These are phyloP conservation scores for Stylophora pistillata DNA, from an alignment of 64 coral and sea anemone genomes.

Conservation along the genomic window DNA sequence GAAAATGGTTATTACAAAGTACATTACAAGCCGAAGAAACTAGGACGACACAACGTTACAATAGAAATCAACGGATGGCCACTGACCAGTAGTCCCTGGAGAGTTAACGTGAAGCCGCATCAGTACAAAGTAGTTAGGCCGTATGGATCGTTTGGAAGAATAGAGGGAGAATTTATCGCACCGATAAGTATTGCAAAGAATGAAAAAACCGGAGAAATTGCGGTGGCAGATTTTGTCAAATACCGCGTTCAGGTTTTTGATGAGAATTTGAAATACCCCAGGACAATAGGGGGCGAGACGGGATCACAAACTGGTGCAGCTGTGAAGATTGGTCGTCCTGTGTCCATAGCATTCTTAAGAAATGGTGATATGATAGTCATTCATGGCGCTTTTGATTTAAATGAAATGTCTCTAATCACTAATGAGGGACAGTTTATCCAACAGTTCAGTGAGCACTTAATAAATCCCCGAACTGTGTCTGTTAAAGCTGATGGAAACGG, in stretches of 20 bases:
- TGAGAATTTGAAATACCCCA: not conserved
- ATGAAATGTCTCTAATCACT: constrained; percentile 8
- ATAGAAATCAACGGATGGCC: constrained; percentile 22
- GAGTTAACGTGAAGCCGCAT: constrained; percentile 8
- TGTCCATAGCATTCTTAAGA: constrained; percentile 8
- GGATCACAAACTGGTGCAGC: no score
- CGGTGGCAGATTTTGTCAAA: constrained; percentile 1
- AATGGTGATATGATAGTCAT: constrained; percentile 10
- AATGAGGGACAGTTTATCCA: not conserved
- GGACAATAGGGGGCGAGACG: not conserved
- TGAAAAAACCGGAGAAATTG: constrained; percentile 22
- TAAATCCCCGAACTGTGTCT: constrained; percentile 10
- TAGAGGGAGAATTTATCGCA: not conserved
- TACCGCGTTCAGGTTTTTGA: constrained; percentile 19
- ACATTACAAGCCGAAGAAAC: not conserved
- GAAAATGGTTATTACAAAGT: constrained; percentile 12
- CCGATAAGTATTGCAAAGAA: constrained; percentile 16
- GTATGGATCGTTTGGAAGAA: not conserved
- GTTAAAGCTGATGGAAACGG: constrained; percentile 9
- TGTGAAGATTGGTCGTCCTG: constrained; percentile 5
- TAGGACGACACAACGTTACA: not conserved
- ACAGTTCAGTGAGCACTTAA: not conserved
- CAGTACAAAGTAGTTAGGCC: not conserved
- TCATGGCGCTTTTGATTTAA: not conserved
- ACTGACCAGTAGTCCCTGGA: constrained; percentile 21